phyloP scores from a whole-genome alignment of 2,888 invertebrate species.

The Therioaphis trifolii region DNA sequence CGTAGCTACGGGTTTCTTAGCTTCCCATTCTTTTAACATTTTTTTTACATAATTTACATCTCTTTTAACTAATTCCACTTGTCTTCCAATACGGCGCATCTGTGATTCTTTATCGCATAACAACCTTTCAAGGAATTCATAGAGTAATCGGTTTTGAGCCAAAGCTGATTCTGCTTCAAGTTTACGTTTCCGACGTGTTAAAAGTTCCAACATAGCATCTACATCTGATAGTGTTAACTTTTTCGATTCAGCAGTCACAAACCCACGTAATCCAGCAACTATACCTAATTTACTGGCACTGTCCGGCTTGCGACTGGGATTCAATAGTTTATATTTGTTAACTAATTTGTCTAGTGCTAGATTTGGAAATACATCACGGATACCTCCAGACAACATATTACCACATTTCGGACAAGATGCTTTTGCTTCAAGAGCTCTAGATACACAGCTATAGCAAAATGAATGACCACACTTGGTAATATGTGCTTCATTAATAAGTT shows the following conservation, averaged over 20 bases:
- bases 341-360: slow-evolving; percentile 85
- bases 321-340: slow-evolving; percentile 74
- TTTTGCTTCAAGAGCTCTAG: slow-evolving; percentile 75
- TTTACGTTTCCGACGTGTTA: slow-evolving; percentile 82
- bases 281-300: slow-evolving; percentile 67
- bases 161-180: slow-evolving; percentile 84
- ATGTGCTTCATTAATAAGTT: slow-evolving; percentile 88
- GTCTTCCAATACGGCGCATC: slow-evolving; percentile 75
- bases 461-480: slow-evolving; percentile 94
- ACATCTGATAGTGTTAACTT: slow-evolving; percentile 82
- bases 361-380: slow-evolving; percentile 86
- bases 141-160: slow-evolving; percentile 83
- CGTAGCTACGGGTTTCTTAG: slow-evolving; percentile 45
- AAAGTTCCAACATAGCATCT: slow-evolving; percentile 82
- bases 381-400: slow-evolving; percentile 75
- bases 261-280: slow-evolving; percentile 73
- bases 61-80: slow-evolving; percentile 80
- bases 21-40: slow-evolving; percentile 70
- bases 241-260: slow-evolving; percentile 78
- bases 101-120: slow-evolving; percentile 79
- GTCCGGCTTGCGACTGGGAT: slow-evolving; percentile 31
- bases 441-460: slow-evolving; percentile 87
- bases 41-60: slow-evolving; percentile 80
- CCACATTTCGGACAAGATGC: slow-evolving; percentile 88
- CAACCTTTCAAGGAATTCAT: slow-evolving; percentile 85